Evolutionary conservation across 2,888 invertebrate genomes (phyloP).

Genomic region (Heliconius ethilla): DNA sequence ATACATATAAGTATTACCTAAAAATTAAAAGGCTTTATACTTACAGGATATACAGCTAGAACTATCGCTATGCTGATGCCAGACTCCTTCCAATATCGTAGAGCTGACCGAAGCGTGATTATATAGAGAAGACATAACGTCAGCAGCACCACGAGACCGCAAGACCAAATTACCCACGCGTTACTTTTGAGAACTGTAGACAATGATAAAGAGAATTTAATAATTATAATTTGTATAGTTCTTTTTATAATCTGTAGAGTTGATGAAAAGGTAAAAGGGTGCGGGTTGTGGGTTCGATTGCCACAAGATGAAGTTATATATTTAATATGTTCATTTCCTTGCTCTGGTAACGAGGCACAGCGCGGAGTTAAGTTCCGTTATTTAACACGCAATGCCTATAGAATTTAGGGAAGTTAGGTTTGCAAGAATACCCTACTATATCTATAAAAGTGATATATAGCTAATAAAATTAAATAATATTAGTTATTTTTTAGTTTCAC

Average conservation of each 20-base stretch:
- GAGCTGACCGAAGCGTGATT: conserved; percentile 79
- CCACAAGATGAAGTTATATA: no score
- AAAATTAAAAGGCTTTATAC: conserved; percentile 48
- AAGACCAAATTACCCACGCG: conserved; percentile 79
- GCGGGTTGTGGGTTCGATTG: no score
- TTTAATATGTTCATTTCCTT: no score
- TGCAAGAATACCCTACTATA: no score
- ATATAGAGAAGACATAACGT: conserved; percentile 77
- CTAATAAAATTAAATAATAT: no score
- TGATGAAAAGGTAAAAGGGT: neutral
- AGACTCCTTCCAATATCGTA: conserved; percentile 77
- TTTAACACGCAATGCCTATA: no score
- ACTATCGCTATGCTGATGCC: conserved; percentile 81
- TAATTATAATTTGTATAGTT: neutral
- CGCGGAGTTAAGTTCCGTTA: no score
- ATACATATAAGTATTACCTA: no score
- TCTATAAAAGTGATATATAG: no score
- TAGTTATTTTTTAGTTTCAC: neutral
- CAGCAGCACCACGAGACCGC: conserved; percentile 76
- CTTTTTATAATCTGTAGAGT: neutral
- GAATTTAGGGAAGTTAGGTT: no score
- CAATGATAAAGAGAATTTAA: neutral
- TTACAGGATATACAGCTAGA: conserved; percentile 85
- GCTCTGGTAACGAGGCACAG: no score
- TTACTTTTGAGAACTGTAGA: conserved; percentile 80